Base-by-base conservation (phyloP, 1,140 invertebrate genomes). In the Choristoneura fumiferana region DNA sequence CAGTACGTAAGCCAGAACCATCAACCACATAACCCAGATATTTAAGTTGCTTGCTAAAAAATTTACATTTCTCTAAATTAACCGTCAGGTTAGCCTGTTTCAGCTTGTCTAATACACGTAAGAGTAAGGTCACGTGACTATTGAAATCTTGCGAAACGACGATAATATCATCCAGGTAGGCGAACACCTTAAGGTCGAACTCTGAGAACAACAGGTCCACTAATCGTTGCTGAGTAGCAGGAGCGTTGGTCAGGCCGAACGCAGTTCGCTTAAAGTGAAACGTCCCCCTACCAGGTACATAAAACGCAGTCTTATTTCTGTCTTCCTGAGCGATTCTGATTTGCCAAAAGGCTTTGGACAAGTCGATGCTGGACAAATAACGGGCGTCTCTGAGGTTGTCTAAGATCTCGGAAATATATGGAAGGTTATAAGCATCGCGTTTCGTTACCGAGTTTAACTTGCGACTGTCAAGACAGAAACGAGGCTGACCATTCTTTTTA, bases 221-320 rank as follows among this genome's bases (percentile, higher is more conserved):
- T n/a, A 49, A 18, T 18, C 43, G 8, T 15, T 49, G 43, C 8
- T 49, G 43, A 54, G 73, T 79, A 1, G 57, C 88, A 8, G 71
- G 65, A 0, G 71, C 73, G n/a, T 67, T 61, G 6, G 66, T 69
- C 0, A 71, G 61, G 10, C 63, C 62, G 10, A 66, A 65, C 37
- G 88, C 87, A 0, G 78, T 83, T 0, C 87, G 90, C 54, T 89
- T 89, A 8, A 61, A 38, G 22, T 55, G 55, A 12, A 56, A 65
- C n/a, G 52, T 43, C 4, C 52, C 52, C 0, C 52, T 1, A 12
- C 10, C 29, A 1, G 52, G 52, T 4, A 54, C 52, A 10, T 14
- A 34, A 54, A 54, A 54, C 8, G 52, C 52, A 1, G 52, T 54
- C 14, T 54, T 54, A 9, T 54, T 4, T 9, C 52, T 0, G 10